Conservation (phyloP, 2,113 vertebrate species). For the Probosciger aterrimus region DNA sequence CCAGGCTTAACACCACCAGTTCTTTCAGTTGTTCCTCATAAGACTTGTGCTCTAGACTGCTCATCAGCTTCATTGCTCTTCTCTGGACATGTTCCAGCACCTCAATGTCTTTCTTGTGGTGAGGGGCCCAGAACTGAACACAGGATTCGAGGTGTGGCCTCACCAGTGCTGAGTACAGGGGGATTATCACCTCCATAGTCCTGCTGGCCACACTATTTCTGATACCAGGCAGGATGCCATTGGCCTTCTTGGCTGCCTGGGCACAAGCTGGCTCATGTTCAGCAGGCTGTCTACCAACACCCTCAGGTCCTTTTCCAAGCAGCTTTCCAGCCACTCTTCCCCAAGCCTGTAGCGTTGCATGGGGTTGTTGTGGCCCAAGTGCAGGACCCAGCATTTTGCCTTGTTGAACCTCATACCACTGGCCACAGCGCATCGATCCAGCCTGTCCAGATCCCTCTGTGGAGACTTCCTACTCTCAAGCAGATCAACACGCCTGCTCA, state of each 20-base stretch:
- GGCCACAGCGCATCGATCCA: not conserved
- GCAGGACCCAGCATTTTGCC: not conserved
- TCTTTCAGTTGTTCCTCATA: not conserved
- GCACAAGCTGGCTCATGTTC: not conserved
- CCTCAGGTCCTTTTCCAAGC: not conserved
- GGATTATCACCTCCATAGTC: too few relatives aligned
- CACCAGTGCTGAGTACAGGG: not conserved
- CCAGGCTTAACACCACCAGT: not conserved
- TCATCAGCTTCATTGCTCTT: not conserved
- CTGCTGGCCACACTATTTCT: not conserved
- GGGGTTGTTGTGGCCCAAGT: not conserved
- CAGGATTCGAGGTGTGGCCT: not conserved
- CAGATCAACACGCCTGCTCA: not conserved
- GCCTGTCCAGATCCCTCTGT: not conserved
- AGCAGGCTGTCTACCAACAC: not conserved
- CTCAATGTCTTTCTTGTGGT: not conserved
- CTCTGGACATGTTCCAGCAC: fast-evolving
- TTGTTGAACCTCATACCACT: not conserved
- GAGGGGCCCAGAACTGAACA: not conserved
- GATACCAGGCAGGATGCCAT: not conserved
- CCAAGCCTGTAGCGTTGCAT: not conserved
- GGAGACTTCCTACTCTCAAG: not conserved
- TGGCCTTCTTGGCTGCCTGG: not conserved
- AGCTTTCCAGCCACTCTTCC: not conserved
- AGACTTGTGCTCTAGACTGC: not conserved